Conservation (phyloP, 1,140 invertebrate genomes). For the Idris sp. region DNA sequence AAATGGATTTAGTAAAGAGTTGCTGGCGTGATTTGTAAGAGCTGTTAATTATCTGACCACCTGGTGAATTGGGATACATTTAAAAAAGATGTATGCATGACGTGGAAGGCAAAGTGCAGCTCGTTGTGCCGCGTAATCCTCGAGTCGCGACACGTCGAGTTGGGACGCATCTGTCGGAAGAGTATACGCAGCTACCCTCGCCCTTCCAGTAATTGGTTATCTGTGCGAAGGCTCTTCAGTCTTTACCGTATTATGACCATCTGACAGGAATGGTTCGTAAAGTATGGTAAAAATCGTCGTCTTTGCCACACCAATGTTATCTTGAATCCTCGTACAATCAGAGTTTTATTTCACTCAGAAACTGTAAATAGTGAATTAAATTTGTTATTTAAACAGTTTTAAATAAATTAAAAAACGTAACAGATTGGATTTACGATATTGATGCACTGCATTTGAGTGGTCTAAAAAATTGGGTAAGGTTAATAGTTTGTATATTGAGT, state of each 20-base stretch:
- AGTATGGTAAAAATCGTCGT: slow-evolving; percentile 53
- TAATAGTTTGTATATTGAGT: slow-evolving; percentile 71
- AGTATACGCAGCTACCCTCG: slow-evolving; percentile 55
- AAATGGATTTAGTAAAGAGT: no score
- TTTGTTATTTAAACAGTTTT: no score
- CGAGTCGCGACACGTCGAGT: slow-evolving; percentile 66
- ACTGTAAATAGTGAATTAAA: no score
- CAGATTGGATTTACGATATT: no score
- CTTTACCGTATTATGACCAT: slow-evolving; percentile 73
- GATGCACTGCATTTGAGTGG: no score
- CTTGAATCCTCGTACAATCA: no score
- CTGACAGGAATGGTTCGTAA: slow-evolving; percentile 65
- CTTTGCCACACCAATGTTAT: slow-evolving; percentile 15
- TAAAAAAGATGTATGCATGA: no score
- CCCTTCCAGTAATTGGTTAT: slow-evolving; percentile 76
- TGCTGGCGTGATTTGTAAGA: slow-evolving; percentile 37
- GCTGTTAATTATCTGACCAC: slow-evolving; percentile 49
- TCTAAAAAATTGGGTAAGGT: slow-evolving; percentile 58
- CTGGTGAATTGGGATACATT: slow-evolving; percentile 48
- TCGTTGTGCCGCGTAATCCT: slow-evolving; percentile 69
- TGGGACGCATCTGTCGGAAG: slow-evolving; percentile 76
- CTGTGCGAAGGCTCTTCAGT: slow-evolving; percentile 77
- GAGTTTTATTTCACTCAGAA: no score
- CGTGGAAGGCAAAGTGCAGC: slow-evolving; percentile 47
- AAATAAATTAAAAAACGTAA: no score